These are phyloP conservation scores for Ascaphus truei DNA, from an alignment of 2,113 vertebrate species.

Conservation along the genomic window DNA sequence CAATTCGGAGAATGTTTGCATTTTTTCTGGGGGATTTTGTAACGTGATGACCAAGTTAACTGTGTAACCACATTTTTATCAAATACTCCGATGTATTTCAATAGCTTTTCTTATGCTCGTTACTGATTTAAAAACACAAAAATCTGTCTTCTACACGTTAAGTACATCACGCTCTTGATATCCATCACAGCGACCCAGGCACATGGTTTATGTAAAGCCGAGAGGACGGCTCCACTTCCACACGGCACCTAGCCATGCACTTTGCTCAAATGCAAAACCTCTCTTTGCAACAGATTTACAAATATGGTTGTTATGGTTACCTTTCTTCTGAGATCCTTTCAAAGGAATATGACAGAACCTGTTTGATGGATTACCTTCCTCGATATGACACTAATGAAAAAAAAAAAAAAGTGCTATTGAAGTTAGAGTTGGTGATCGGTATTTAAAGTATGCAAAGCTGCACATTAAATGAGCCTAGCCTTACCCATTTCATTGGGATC, in stretches of 20 bases:
- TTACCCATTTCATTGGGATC: not conserved
- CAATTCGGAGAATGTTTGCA: no score
- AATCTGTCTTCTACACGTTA: no score
- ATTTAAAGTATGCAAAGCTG: not conserved
- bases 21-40: no score
- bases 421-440: not conserved
- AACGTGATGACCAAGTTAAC: no score
- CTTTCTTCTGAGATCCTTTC: not conserved
- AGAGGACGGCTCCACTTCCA: no score
- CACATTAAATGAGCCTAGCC: not conserved
- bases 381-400: not conserved
- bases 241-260: not conserved
- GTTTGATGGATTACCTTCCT: not conserved
- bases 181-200: no score
- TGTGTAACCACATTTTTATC: no score
- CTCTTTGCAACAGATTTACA: conserved; percentile 3
- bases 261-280: not conserved
- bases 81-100: no score
- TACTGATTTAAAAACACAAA: no score
- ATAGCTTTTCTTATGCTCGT: no score
- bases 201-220: no score
- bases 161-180: no score
- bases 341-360: conserved; percentile 1
- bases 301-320: conserved; percentile 6
- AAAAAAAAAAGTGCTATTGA: not conserved